Percentiles rank a stretch among this genome's conserved stretches.
phyloP scores from a whole-genome alignment of 1,140 invertebrate genomes.

The Frieseomelitta varia region DNA sequence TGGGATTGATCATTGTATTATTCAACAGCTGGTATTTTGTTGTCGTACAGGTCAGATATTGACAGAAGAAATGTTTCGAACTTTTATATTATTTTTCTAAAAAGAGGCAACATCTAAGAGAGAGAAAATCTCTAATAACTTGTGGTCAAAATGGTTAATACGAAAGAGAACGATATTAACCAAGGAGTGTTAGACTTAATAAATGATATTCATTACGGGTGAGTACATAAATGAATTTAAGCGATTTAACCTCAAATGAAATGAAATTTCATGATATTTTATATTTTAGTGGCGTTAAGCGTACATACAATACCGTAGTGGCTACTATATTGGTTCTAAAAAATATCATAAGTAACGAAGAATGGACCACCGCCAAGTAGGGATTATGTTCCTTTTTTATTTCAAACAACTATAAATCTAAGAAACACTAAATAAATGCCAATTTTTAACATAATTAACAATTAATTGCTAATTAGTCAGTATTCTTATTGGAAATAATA shows the following conservation, averaged over 20 bases:
- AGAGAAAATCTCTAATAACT: background rate
- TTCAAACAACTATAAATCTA: background rate
- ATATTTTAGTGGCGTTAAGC: slow-evolving; percentile 82
- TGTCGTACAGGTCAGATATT: background rate
- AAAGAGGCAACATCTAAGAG: background rate
- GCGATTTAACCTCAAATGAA: slow-evolving; percentile 33
- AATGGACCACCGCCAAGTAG: slow-evolving; percentile 86
- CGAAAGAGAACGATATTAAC: slow-evolving; percentile 60
- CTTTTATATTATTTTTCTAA: background rate
- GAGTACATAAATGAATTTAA: slow-evolving; percentile 34
- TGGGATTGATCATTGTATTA: too few species aligned
- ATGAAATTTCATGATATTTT: slow-evolving; percentile 46
- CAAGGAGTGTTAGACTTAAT: slow-evolving; percentile 70
- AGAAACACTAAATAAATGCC: background rate
- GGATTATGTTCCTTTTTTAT: slow-evolving; percentile 50
- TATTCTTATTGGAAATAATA: background rate
- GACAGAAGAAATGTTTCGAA: background rate
- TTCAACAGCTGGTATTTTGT: too few species aligned
- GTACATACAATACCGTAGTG: slow-evolving; percentile 84
- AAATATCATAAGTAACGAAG: slow-evolving; percentile 82
- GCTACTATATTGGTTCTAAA: slow-evolving; percentile 84
- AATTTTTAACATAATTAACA: background rate
- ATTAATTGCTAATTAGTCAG: background rate
- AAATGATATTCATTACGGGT: slow-evolving; percentile 77
- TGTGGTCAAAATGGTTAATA: slow-evolving; percentile 62